Percentiles rank a stretch among this genome's conserved stretches.
These are phyloP conservation scores for Chaetops frenatus DNA, from an alignment of 2,113 vertebrate genomes.

Conservation along the genomic window DNA sequence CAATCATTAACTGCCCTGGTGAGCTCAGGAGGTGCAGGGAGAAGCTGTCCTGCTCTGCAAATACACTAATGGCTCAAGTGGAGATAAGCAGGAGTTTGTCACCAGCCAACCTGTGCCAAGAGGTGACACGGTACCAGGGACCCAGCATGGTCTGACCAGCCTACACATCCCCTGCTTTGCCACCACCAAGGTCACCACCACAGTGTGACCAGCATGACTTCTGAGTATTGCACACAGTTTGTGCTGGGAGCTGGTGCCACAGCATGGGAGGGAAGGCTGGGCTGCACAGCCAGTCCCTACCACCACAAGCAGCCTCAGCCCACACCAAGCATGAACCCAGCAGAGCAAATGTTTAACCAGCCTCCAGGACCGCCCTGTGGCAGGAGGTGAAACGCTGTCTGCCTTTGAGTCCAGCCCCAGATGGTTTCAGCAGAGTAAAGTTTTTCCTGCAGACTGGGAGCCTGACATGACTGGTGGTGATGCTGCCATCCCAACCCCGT, in stretches of 20 bases:
- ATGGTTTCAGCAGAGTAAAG: neutral
- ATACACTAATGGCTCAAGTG: neutral
- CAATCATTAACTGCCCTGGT: neutral
- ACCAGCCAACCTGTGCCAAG: neutral
- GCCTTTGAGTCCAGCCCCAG: neutral
- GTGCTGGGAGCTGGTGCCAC: neutral
- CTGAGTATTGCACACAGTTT: neutral
- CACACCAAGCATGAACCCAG: neutral
- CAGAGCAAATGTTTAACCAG: neutral
- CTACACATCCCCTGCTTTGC: neutral
- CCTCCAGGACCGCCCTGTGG: neutral
- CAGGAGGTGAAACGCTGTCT: accelerated
- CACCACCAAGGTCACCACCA: neutral
- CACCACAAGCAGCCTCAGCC: neutral
- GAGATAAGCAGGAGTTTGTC: neutral
- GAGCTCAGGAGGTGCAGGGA: neutral
- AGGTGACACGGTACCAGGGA: neutral
- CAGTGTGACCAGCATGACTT: neutral
- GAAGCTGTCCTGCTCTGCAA: neutral
- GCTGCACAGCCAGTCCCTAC: neutral
- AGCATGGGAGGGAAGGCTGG: neutral
- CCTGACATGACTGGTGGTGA: accelerated
- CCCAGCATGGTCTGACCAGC: neutral
- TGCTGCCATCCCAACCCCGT: neutral
- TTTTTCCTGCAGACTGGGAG: neutral